Percentiles rank a stretch among this genome's conserved stretches.
These are phyloP conservation scores for Priapulus caudatus DNA, from an alignment of 2,888 invertebrate genomes.

Conservation along the genomic window DNA sequence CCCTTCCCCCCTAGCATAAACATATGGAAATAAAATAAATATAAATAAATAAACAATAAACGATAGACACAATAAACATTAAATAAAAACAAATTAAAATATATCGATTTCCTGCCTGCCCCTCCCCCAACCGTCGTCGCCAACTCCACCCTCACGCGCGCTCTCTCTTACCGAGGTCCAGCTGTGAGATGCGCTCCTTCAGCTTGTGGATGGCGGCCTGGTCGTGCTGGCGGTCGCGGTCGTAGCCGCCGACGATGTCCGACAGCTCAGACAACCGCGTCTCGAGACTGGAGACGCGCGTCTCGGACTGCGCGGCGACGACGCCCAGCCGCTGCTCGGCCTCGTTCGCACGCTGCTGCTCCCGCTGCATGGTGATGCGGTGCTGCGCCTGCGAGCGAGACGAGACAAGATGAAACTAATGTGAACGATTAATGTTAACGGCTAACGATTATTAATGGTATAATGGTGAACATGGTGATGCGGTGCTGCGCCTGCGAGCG, in stretches of 20 bases:
- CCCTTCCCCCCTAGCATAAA: too few relatives aligned
- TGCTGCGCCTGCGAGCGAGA: conserved; percentile 44
- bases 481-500: conserved; percentile 46
- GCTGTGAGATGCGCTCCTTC: conserved; percentile 33
- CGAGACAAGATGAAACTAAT: background rate
- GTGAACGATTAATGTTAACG: background rate
- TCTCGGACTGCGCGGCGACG: conserved; percentile 57
- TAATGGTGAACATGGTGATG: conserved; percentile 52
- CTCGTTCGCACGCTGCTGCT: conserved; percentile 56
- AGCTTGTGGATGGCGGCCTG: conserved; percentile 57
- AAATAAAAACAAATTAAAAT: too few relatives aligned
- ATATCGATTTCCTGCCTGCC: too few relatives aligned
- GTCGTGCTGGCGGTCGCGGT: conserved; percentile 56
- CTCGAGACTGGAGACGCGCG: conserved; percentile 62
- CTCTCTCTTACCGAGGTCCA: too few relatives aligned
- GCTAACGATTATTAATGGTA: too few relatives aligned
- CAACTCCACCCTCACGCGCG: too few relatives aligned
- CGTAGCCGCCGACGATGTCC: conserved; percentile 62
- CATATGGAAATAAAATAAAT: too few relatives aligned
- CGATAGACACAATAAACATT: too few relatives aligned
- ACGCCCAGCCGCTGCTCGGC: conserved; percentile 59
- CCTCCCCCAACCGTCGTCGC: too few relatives aligned
- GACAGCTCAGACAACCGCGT: conserved; percentile 63
- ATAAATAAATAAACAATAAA: too few relatives aligned
- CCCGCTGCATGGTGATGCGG: conserved; percentile 53